Evolutionary conservation across 1,140 invertebrate species (phyloP), one percentile per base, ranked within the genome.

Genomic region (Chrysoperla carnea): DNA sequence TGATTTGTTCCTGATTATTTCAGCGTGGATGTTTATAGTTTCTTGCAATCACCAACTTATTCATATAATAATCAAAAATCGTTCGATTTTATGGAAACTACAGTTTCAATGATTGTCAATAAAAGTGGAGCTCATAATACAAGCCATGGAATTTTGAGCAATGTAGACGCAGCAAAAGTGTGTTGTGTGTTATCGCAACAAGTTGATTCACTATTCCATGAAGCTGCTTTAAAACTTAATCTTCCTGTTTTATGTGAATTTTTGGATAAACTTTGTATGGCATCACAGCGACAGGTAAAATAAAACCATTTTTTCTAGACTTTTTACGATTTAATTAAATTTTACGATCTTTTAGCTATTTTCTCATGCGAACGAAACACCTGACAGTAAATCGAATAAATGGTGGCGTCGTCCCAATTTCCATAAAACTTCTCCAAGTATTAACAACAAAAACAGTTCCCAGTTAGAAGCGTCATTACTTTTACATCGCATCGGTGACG

Each of bases 211-310:
- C 53, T 87, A 7, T 86, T 85, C 51, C 83, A 88, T 46, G 80
- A 90, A 45, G 83, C 89, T 6, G 85, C 88, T 5, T 70, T 83
- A 17, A 81, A 87, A 44, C 62, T 93, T n/a, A 91, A 90, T 52
- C 64, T 94, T 31, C 73, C 76, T 31, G 76, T 86, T 1, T 61
- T 93, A n/a, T 76, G 79, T 35, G 76, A 76, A 37, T 92, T 93
- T 52, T 61, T 93, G 23, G 70, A 72, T 9, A 76, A 84, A 37
- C 63, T 95, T 0, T 88, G 89, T 49, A 73, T 75, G 40, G 78
- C 84, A 9, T 87, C 85, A 33, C 79, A 88, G 47, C 69, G 75
- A 42, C 83, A 92, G 60, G 69, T 69, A 54, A 50, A 35, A 42
- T 31, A 38, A 29, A 37, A 13, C 8, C 8, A 13, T 11, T 37